Evolutionary conservation across 1,140 invertebrate genomes (phyloP), one percentile per base, ranked within the genome.

Genomic region (Cylas formicarius): DNA sequence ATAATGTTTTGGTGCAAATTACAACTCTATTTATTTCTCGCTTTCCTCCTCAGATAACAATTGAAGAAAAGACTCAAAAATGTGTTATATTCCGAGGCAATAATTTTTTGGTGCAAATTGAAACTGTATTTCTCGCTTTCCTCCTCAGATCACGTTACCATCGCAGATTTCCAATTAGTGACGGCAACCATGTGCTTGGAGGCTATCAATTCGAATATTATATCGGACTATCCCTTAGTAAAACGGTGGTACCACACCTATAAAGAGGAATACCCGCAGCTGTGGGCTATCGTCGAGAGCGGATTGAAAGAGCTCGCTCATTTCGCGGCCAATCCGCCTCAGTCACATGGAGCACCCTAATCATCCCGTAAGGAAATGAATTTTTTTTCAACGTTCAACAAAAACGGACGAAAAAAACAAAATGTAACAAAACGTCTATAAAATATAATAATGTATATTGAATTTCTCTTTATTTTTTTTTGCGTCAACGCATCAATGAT

Each of bases 131-230:
- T 41, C 5, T 17, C n/a, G 19, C 11, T 10, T 43, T 45, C 44
- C 36, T 34, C 36, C 62, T 50, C 19, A 60, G 75, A 84, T 55
- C 64, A 77, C 47, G 41, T 85, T 13, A 85, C 82, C 2, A 84
- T 86, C 47, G 82, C 81, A 3, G 82, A 86, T 59, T 80, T 85
- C 52, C 77, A 73, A 5, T 61, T 86, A 2, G 62, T 81, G 23
- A 78, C 81, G 11, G 73, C 79, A 3, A 83, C 77, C 0, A 74
- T 84, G 67, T 81, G 78, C 36, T 62, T 86, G 22, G 82, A 86
- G 65, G 80, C 75, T 1, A 81, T 84, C 13, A 62, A 71, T 26
- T 83, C 83, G 55, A 76, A 82, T 60, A 67, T 74, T 41, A 76
- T 72, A 63, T 72, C 69, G 32, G 59, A 66, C 33, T 82, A 77